Percentiles rank a stretch among this genome's conserved stretches.
These are phyloP conservation scores for Hestina assimilis DNA, from an alignment of 1,140 invertebrate species.

Conservation along the genomic window DNA sequence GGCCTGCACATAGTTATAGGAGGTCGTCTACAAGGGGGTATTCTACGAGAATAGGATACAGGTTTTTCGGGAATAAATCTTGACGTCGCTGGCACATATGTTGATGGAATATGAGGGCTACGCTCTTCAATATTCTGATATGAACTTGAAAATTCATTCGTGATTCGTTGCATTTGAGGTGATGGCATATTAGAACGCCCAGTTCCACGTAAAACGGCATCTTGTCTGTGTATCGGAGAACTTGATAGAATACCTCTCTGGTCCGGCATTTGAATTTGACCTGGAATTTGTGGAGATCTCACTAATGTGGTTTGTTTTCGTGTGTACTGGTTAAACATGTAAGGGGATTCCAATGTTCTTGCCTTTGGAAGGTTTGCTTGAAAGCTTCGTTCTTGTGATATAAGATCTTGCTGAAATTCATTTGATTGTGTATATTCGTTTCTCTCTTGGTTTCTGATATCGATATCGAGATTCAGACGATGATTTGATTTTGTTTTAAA, in stretches of 20 bases:
- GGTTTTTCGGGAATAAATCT: background rate
- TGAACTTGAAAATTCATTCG: background rate
- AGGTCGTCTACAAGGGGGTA: conserved; percentile 2
- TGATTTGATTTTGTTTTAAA: too few relatives aligned
- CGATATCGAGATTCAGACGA: too few relatives aligned
- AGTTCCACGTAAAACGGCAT: background rate
- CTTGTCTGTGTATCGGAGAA: background rate
- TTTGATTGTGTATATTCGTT: background rate
- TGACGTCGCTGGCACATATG: background rate
- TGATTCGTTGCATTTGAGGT: background rate
- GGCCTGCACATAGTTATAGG: conserved; percentile 10
- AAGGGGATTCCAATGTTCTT: background rate
- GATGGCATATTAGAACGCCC: too few relatives aligned
- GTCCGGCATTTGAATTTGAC: too few relatives aligned
- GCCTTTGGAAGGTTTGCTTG: background rate
- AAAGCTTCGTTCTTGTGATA: background rate
- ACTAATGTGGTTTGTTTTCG: too few relatives aligned
- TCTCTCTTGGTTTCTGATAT: background rate
- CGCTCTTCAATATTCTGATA: background rate
- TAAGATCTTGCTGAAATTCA: background rate
- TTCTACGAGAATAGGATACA: background rate
- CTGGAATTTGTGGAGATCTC: too few relatives aligned
- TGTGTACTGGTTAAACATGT: too few relatives aligned
- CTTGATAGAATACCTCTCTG: too few relatives aligned
- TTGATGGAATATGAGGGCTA: background rate